These are phyloP conservation scores for Dicranocentrus wangi DNA, from an alignment of 2,888 invertebrate species.

Conservation along the genomic window DNA sequence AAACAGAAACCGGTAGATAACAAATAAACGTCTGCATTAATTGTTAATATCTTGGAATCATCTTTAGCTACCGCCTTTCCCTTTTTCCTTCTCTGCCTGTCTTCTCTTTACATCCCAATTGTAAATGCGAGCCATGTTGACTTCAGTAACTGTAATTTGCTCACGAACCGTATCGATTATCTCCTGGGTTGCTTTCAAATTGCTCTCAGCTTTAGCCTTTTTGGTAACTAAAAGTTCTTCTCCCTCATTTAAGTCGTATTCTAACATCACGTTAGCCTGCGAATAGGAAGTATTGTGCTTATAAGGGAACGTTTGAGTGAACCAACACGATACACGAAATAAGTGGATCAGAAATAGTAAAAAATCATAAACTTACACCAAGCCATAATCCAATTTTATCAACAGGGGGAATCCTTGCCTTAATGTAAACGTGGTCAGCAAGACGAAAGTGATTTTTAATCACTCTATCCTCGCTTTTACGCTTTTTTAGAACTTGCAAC, in stretches of 20 bases:
- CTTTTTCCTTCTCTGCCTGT: constrained; percentile 80
- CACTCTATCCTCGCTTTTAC: constrained; percentile 81
- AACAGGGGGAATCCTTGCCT: constrained; percentile 90
- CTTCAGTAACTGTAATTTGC: constrained; percentile 98
- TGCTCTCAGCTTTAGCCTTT: constrained; percentile 68
- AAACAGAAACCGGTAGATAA: too few species aligned
- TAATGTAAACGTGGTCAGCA: constrained; percentile 92
- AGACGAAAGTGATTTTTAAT: constrained; percentile 92
- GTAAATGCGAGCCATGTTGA: constrained; percentile 98
- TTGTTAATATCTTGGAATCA: too few species aligned
- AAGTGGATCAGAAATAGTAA: too few species aligned
- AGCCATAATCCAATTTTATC: constrained; percentile 86
- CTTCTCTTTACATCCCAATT: constrained; percentile 98
- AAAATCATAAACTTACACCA: constrained; percentile 77
- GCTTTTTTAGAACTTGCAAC: constrained; percentile 89
- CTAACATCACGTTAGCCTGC: constrained; percentile 94
- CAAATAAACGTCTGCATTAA: too few species aligned
- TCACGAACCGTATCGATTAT: constrained; percentile 80
- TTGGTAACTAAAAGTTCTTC: constrained; percentile 84
- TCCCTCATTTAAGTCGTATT: constrained; percentile 94
- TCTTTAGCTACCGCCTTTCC: constrained; percentile 42
- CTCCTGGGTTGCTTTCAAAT: constrained; percentile 67
- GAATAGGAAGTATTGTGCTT: background rate
- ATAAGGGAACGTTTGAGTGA: too few species aligned
- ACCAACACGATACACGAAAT: too few species aligned